Percentiles rank a stretch among this genome's conserved stretches.
Conservation (phyloP, 1,140 invertebrate genomes). For the Teleopsis dalmanni region DNA sequence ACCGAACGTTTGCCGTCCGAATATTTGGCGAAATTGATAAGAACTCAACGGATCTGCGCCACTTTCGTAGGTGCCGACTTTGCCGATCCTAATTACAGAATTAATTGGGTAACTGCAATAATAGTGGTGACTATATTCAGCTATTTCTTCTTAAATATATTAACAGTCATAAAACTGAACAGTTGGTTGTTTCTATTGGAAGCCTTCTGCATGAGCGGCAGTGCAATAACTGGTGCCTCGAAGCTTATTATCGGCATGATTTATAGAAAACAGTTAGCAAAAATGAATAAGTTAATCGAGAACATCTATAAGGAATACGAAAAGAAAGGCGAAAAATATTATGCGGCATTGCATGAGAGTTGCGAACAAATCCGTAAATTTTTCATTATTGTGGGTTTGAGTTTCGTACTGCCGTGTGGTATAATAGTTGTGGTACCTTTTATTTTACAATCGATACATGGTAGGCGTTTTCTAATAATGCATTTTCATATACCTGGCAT, state of each 20-base stretch:
- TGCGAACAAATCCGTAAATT: not conserved
- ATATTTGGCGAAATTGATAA: constrained; percentile 1
- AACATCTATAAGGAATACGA: constrained; percentile 15
- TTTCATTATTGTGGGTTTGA: constrained; percentile 4
- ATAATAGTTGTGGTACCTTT: constrained; percentile 4
- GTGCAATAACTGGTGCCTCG: constrained; percentile 13
- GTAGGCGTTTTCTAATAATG: not conserved
- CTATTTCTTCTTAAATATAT: constrained; percentile 13
- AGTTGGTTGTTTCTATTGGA: constrained; percentile 18
- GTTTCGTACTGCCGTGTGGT: constrained; percentile 7
- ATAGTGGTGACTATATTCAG: not conserved
- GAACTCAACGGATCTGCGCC: not conserved
- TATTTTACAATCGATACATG: not conserved
- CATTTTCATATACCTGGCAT: not conserved
- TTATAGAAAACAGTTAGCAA: not conserved
- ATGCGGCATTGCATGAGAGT: constrained; percentile 2
- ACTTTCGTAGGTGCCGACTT: constrained; percentile 14
- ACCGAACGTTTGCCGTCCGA: too few relatives aligned
- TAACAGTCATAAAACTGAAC: constrained; percentile 10
- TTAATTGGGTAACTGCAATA: constrained; percentile 13
- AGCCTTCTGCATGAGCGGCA: constrained; percentile 16
- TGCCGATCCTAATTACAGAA: constrained; percentile 15
- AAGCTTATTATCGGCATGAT: constrained; percentile 15
- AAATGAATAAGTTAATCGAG: not conserved
- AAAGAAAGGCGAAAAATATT: constrained; percentile 7